phyloP scores from a whole-genome alignment of 2,888 invertebrate genomes.

The Platypus cylindrus region DNA sequence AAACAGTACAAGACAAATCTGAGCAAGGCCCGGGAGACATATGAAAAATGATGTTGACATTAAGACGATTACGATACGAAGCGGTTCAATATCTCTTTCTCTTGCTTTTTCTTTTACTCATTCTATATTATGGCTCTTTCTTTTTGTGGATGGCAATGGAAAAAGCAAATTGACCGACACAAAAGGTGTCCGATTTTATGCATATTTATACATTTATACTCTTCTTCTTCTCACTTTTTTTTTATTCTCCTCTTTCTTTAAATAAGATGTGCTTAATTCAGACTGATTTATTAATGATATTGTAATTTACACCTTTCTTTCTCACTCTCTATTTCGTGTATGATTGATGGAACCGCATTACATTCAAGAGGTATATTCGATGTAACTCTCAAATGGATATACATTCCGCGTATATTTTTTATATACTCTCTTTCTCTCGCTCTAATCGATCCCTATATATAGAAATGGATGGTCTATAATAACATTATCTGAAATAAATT shows the following conservation, averaged over 20 bases:
- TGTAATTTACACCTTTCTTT: constrained; percentile 25
- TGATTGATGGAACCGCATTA: constrained; percentile 16
- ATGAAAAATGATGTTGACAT: constrained; percentile 22
- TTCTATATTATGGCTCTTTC: too few relatives aligned
- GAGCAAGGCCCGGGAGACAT: constrained; percentile 10
- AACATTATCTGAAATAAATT: too few relatives aligned
- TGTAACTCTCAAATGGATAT: too few relatives aligned
- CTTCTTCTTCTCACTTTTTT: neutral
- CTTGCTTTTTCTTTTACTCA: too few relatives aligned
- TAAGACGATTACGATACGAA: constrained; percentile 16
- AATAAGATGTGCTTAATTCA: constrained; percentile 20
- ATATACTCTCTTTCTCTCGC: too few relatives aligned
- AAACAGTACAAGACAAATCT: constrained; percentile 9
- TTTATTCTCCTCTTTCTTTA: constrained; percentile 12
- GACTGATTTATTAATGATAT: constrained; percentile 25
- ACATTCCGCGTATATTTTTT: too few relatives aligned
- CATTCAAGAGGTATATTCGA: too few relatives aligned
- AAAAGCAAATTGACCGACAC: neutral
- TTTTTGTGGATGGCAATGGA: too few relatives aligned
- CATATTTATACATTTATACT: too few relatives aligned
- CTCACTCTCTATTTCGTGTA: too few relatives aligned
- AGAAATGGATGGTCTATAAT: too few relatives aligned
- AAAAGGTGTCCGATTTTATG: neutral
- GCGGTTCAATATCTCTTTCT: neutral
- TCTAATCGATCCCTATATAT: too few relatives aligned